Conservation (phyloP, 2,797 vertebrate genomes). For the Onychomys torridus region DNA sequence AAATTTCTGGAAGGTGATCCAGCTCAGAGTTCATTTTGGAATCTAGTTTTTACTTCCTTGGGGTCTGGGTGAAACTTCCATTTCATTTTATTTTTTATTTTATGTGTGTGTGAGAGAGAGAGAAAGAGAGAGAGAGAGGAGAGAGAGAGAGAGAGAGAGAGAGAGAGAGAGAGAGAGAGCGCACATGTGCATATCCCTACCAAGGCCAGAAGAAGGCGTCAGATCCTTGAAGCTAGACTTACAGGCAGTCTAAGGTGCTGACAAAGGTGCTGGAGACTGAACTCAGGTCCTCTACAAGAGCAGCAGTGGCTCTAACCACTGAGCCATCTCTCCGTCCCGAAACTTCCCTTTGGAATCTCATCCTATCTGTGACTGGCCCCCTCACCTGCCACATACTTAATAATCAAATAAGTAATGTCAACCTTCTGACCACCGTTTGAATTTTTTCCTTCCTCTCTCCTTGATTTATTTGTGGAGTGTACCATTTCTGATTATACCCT, state of each 20-base stretch:
- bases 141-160: too few relatives aligned
- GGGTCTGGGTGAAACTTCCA: background rate
- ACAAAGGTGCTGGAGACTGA: background rate
- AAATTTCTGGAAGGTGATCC: conserved; percentile 7
- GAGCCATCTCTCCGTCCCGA: background rate
- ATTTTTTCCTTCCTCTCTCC: background rate
- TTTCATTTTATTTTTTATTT: background rate
- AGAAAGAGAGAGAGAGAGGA: too few relatives aligned
- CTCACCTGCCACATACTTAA: background rate
- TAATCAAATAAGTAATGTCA: background rate
- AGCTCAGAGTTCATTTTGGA: background rate
- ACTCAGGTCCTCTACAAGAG: background rate
- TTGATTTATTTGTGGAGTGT: background rate
- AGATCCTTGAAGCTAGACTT: background rate
- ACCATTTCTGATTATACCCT: background rate
- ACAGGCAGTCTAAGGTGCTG: background rate
- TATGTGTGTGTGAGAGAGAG: background rate
- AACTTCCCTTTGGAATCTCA: background rate
- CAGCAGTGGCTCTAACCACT: background rate
- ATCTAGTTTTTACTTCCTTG: background rate
- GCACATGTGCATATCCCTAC: too few relatives aligned
- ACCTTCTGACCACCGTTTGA: background rate
- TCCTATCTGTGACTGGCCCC: background rate
- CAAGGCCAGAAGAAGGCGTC: background rate
- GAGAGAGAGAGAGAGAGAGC: too few relatives aligned